A percentile compares a stretch with the other conserved stretches of the same genome.
These are phyloP conservation scores for Euclidia mi DNA, from an alignment of 2,888 invertebrate species.

Conservation along the genomic window DNA sequence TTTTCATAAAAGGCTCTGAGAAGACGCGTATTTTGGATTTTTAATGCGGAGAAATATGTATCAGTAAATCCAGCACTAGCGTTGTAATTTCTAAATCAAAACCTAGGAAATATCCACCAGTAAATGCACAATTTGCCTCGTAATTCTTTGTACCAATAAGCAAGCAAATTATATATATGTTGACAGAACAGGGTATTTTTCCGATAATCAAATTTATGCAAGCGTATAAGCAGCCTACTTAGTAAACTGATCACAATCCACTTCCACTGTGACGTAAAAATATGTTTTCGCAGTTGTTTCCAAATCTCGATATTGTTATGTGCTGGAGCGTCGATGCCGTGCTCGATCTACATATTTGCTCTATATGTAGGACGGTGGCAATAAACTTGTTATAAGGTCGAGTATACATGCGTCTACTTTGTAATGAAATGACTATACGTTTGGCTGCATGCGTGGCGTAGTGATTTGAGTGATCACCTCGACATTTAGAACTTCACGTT, in stretches of 20 bases:
- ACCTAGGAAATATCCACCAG: too few species aligned
- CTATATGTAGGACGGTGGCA: constrained; percentile 22
- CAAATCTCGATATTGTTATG: constrained; percentile 24
- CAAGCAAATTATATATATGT: too few species aligned
- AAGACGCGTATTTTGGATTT: too few species aligned
- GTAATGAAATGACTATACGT: neutral
- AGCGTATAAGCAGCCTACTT: neutral
- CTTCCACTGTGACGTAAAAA: constrained; percentile 8
- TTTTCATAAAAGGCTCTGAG: too few species aligned
- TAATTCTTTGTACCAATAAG: too few species aligned
- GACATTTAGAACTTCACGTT: too few species aligned
- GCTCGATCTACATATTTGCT: constrained; percentile 31
- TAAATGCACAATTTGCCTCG: too few species aligned
- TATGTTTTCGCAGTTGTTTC: constrained; percentile 26
- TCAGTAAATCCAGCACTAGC: too few species aligned
- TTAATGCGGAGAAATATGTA: too few species aligned
- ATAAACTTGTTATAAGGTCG: constrained; percentile 23
- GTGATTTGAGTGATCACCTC: neutral
- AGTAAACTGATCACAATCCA: too few species aligned
- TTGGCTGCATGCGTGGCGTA: neutral
- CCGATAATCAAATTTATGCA: neutral
- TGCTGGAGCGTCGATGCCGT: constrained; percentile 2
- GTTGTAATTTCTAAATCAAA: too few species aligned
- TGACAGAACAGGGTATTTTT: too few species aligned
- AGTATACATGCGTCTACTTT: constrained; percentile 2